A percentile compares a stretch with the other conserved stretches of the same genome.
Conservation (phyloP, 2,888 invertebrate genomes). For the Scaptomyza parva region DNA sequence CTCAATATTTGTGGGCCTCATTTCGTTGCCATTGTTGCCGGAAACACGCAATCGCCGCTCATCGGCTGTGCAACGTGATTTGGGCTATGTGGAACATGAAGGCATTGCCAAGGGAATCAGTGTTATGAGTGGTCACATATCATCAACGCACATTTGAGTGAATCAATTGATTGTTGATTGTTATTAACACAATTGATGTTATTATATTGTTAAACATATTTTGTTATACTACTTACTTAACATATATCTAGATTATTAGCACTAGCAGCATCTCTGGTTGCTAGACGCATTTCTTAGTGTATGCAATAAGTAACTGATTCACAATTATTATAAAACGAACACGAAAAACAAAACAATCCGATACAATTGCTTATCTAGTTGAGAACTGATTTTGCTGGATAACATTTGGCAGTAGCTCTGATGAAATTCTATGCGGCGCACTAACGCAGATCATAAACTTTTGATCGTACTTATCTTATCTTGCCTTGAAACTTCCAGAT, state of each 20-base stretch:
- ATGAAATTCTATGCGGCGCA: constrained; percentile 8
- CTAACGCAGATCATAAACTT: background rate
- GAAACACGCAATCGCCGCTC: constrained; percentile 76
- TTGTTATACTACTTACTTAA: no score
- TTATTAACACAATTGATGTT: no score
- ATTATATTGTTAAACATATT: no score
- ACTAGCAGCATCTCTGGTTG: no score
- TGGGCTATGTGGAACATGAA: constrained; percentile 58
- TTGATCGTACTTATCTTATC: constrained; percentile 33
- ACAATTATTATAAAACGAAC: background rate
- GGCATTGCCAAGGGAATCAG: constrained; percentile 50
- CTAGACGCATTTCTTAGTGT: no score
- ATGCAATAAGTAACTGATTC: background rate
- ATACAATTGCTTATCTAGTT: background rate
- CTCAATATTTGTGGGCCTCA: constrained; percentile 69
- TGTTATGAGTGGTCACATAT: constrained; percentile 59
- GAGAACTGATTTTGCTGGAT: background rate
- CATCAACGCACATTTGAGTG: constrained; percentile 32
- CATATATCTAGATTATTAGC: no score
- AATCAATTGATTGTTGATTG: no score
- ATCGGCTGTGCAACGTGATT: constrained; percentile 66
- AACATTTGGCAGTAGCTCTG: constrained; percentile 3
- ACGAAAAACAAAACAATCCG: no score
- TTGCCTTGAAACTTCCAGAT: background rate
- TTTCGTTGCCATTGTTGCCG: constrained; percentile 73